Conservation (phyloP, 2,888 invertebrate genomes). For the Drosophila demipolita region DNA sequence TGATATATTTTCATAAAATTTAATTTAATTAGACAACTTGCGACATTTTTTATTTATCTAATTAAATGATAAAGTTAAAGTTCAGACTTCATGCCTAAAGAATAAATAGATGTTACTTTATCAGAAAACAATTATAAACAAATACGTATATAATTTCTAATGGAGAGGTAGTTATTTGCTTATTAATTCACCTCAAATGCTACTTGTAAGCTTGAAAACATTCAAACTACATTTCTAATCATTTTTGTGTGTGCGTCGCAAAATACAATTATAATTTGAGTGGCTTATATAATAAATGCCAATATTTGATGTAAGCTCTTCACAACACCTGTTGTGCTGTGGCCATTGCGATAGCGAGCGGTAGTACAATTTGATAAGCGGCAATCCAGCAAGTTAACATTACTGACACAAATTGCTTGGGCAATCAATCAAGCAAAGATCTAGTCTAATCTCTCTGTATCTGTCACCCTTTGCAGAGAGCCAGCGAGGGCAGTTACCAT, state of each 20-base stretch:
- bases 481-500: conserved; percentile 54
- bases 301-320: neutral
- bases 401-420: neutral
- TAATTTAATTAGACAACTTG: neutral
- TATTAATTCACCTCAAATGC: neutral
- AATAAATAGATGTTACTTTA: neutral
- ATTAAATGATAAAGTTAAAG: neutral
- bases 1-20: neutral
- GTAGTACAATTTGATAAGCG: conserved; percentile 11
- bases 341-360: conserved; percentile 5
- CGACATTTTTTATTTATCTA: neutral
- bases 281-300: neutral
- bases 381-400: neutral
- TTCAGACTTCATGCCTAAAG: neutral
- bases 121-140: no score
- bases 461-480: conserved; percentile 36
- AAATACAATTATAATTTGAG: neutral
- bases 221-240: neutral
- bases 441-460: conserved; percentile 3
- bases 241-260: neutral
- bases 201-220: neutral
- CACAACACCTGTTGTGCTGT: neutral
- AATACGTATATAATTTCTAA: neutral
- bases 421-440: conserved; percentile 20
- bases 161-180: neutral